Evolutionary conservation across 2,113 vertebrate species (phyloP), one percentile per base, ranked within the genome.

Genomic region (Pipra filicauda): DNA sequence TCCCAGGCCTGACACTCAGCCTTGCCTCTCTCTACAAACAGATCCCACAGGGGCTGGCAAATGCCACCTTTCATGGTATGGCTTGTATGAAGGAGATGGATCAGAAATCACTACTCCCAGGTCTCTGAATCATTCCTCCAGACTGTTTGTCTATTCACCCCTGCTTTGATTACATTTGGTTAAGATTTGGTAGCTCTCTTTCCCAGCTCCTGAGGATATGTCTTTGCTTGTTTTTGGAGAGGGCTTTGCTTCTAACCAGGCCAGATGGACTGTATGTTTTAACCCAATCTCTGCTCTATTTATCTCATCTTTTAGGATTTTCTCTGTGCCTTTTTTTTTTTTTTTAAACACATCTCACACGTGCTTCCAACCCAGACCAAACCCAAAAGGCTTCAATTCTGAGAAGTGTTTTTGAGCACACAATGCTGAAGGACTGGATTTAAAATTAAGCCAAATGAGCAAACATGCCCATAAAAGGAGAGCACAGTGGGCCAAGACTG

Each of bases 381-480:
- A 81, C 57, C 48, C 79, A 28, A 44, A 94, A 84, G 69, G 24
- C 39, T 84, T 86, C 15, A 62, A 59, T 90, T 92, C 79, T 88
- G 58, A 91, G 74, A 85, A 92, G 79, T 37, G 61, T 55, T 90
- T 95, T 88, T 84, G 48, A 96, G 11, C 37, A 58, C 24, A 80
- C 61, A 75, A 0, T 75, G 31, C 22, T 33, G n/a, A 91, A 85
- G 27, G 26, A 73, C 49, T n/a, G 69, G 30, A 44, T 78, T 91
- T 77, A 81, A 92, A 93, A 84, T 89, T 54, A 91, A 86, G 76
- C 76, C 69, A 89, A 88, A 89, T 67, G 69, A 96, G n/a, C 48
- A 88, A 92, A 84, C 80, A 58, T 61, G 33, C 18, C 96, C 85
- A 81, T 94, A 92, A 97, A 91, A 93, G 88, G 95, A 86, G 66